Base-by-base conservation (phyloP, 1,140 invertebrate genomes). In the Drosophila busckii region DNA sequence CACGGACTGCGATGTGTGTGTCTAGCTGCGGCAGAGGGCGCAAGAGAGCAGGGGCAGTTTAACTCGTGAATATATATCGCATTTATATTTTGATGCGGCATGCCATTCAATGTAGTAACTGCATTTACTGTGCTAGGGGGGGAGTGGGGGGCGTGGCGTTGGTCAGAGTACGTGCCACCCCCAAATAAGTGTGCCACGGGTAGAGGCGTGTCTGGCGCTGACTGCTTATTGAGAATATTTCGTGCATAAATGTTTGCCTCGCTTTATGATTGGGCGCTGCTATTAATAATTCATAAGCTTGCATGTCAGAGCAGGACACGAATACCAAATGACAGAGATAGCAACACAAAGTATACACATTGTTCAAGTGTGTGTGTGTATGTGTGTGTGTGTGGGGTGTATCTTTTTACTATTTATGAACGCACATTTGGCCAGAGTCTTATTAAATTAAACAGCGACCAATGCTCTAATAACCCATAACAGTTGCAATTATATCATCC, bases 211-310 rank as follows among this genome's bases (percentile, higher is more conserved):
- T 70, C 68, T 76, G 70, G 34, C 55, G 52, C 42, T 54, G 40
- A 22, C 46, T 38, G 34, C 38, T 68, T 69, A 65, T 69, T 28
- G 70, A 55, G 29, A 56, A 48, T 55, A 48, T 70, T 75, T 75
- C 26, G 41, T 69, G 44, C 31, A 22, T 50, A 64, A 56, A 22
- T 75, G 75, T 69, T 58, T 42, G 70, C 44, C 49, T 53, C 52
- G 70, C 65, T 58, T 61, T 65, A 69, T 63, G 75, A 82, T 82
- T 82, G 76, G 76, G 58, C 58, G 69, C 62, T 66, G 65, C 38
- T 62, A 73, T 82, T 75, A 82, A 82, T 82, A 67, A 82, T 82
- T 69, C 75, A 82, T 58, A 65, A 52, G 32, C 61, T 40, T 56
- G 60, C 49, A 40, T 42, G 68, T 26, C 56, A 67, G 69, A 73